Base-by-base conservation (phyloP, 1,140 invertebrate genomes). In the Drosophila hydei region DNA sequence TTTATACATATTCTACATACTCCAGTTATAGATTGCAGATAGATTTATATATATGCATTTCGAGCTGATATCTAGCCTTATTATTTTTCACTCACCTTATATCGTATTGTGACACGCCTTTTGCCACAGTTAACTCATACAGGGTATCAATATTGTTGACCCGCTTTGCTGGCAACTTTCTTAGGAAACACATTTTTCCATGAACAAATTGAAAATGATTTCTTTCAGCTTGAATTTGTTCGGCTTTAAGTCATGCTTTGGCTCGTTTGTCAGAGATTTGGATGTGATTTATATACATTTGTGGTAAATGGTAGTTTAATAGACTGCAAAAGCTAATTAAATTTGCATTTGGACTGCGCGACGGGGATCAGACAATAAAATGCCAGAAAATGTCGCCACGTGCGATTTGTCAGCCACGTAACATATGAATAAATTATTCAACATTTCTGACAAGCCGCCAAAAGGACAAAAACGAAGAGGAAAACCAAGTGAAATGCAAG, bases 361-460 rank as follows among this genome's bases (percentile, higher is more conserved):
- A 52, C 71, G 71, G 54, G 54, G 68, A 74, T 74, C 74, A 70
- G 70, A 50, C 30, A 68, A 67, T 55, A 61, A 61, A 72, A 43
- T 18, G 30, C 19, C 36, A 40, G 27, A 60, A 72, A 75, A 69
- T 73, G 63, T 48, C 50, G 69, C 54, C 50, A 55, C 74, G 65
- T 77, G 77, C 71, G 60, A 60, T 63, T 25, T 68, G 71, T 59
- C 75, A 63, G 43, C 76, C 81, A 88, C 83, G 83, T 78, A 87
- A 88, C 81, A 87, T 87, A 87, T 87, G 81, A 87, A 87, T 87
- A 87, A 87, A 87, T 87, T 88, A 88, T 87, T 87, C 77, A 88
- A 75, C 23, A 43, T 77, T 88, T 81, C 64, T 74, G 69, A 77
- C 69, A 87, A 87, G 81, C 61, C 67, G 72, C 51, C 72, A 73